Evolutionary conservation across 2,797 vertebrate species (phyloP), one percentile per base, ranked within the genome.

Genomic region (Myripristis jacobus): DNA sequence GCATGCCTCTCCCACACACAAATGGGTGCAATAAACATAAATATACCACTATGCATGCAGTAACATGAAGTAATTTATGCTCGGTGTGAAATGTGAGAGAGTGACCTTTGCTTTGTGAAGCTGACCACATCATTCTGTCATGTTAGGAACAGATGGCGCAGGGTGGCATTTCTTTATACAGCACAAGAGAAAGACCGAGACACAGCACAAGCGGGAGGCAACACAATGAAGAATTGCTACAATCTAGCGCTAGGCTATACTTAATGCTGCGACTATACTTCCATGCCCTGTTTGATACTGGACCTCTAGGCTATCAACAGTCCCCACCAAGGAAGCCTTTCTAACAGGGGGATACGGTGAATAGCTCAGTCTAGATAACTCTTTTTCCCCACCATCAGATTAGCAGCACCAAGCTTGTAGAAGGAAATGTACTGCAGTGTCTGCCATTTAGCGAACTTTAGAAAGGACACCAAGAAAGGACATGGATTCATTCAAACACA

Each of bases 391-490:
- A 19, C 31, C 64, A 82, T 89, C 85, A 85, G 85, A 87, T 90
- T 89, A 87, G 84, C 79, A 0, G 64, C 65, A 70, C 65, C 75
- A 38, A 31, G 66, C 76, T 77, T 74, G 12, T 58, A 43, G 66
- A 70, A 13, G 12, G 34, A 61, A 70, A 70, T 66, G 58, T 56
- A 72, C 56, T 15, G 16, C 63, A 50, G 29, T 78, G 72, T 80
- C 81, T 88, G 89, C 85, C 85, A 89, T 91, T 88, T 86, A 87
- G 85, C 82, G 58, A 88, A 88, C 85, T 88, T 86, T 87, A 70
- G 85, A 89, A 90, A 90, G 86, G 86, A 91, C 79, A 86, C 84
- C 76, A 38, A 77, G 81, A 87, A 86, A 91, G 85, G 84, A 90
- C 87, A 79, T 62, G 34, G 80, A 77, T 81, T 87, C 79, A 86